A percentile compares a stretch with the other conserved stretches of the same genome.
Evolutionary conservation across 2,113 vertebrate species (phyloP).

Genomic region (Crotalus helleri): DNA sequence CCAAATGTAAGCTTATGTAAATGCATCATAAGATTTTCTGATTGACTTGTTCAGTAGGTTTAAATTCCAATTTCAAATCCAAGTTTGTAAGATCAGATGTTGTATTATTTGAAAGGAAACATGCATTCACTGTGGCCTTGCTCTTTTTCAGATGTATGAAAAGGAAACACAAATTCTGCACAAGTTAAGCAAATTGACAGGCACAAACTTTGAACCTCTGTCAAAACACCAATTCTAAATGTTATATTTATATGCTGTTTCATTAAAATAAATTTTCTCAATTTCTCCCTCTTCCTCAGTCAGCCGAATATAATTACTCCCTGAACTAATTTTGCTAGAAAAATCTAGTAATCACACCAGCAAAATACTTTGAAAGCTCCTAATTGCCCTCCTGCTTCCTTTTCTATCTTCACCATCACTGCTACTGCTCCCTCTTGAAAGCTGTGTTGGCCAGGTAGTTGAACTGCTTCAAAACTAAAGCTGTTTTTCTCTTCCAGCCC

Average conservation of each 20-base stretch:
- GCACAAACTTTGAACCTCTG: constrained; percentile 16
- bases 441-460: background rate
- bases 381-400: background rate
- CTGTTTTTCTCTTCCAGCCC: background rate
- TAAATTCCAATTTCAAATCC: background rate
- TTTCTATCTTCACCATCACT: background rate
- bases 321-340: background rate
- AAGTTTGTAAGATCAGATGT: background rate
- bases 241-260: background rate
- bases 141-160: constrained; percentile 25
- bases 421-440: background rate
- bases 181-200: constrained; percentile 7
- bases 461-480: background rate
- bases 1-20: background rate
- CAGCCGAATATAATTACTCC: background rate
- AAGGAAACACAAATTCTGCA: constrained; percentile 17
- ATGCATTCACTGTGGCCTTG: background rate
- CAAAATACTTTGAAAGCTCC: background rate
- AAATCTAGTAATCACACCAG: background rate
- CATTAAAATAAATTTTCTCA: background rate
- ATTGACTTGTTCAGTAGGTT: background rate
- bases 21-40: background rate
- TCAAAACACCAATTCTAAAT: constrained; percentile 16
- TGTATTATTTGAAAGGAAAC: background rate
- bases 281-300: background rate